These are phyloP conservation scores for Parus major DNA, from an alignment of 2,113 vertebrate genomes.

Conservation along the genomic window DNA sequence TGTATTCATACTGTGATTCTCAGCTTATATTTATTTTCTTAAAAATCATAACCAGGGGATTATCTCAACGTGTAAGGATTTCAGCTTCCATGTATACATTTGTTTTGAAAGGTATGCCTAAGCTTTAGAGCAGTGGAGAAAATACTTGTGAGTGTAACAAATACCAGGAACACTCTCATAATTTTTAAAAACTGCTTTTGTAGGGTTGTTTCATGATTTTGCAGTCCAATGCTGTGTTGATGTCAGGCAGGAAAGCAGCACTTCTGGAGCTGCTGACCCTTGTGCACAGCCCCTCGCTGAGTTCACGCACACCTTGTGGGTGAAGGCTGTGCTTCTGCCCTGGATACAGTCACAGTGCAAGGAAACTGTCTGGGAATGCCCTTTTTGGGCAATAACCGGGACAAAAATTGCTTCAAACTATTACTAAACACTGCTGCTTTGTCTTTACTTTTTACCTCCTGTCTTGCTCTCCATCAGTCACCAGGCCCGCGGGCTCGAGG, in stretches of 20 bases:
- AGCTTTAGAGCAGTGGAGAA: not conserved
- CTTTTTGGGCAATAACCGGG: not conserved
- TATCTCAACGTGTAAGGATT: not conserved
- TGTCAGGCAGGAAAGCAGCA: not conserved
- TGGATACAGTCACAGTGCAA: not conserved
- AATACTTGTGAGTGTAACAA: not conserved
- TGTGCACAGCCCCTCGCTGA: not conserved
- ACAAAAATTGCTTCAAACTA: not conserved
- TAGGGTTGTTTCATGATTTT: not conserved
- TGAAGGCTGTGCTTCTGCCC: not conserved
- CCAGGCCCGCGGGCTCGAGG: fast-evolving
- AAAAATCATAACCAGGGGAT: not conserved
- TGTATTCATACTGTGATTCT: not conserved
- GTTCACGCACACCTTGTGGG: not conserved
- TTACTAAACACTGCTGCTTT: not conserved
- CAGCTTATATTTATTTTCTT: not conserved
- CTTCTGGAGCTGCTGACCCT: not conserved
- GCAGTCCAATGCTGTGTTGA: not conserved
- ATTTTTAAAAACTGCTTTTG: not conserved
- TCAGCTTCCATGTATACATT: not conserved
- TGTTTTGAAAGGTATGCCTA: not conserved
- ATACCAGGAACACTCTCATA: not conserved
- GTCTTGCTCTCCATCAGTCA: not conserved
- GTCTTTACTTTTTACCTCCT: not conserved
- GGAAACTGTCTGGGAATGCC: not conserved